phyloP scores from a whole-genome alignment of 2,888 invertebrate species.

The Adelognathus sp. region DNA sequence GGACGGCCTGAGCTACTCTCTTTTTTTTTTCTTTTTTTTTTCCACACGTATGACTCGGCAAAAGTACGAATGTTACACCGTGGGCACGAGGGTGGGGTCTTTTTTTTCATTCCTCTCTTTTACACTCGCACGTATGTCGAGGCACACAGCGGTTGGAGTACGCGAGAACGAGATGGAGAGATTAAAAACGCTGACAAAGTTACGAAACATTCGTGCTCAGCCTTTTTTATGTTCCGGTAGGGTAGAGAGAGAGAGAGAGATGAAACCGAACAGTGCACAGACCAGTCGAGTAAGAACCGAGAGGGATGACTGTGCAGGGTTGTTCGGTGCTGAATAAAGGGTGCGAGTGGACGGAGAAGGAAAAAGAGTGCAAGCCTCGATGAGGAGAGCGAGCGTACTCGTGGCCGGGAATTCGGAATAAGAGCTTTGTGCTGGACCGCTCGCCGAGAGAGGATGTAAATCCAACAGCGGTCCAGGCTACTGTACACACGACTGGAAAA shows the following conservation, averaged over 20 bases:
- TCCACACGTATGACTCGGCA: constrained; percentile 24
- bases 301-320: constrained; percentile 26
- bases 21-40: constrained; percentile 7
- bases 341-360: constrained; percentile 26
- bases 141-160: constrained; percentile 6
- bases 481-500: constrained; percentile 33
- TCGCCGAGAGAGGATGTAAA: constrained; percentile 52
- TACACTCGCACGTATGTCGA: constrained; percentile 32
- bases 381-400: constrained; percentile 21
- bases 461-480: constrained; percentile 35
- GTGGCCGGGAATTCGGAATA: constrained; percentile 58
- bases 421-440: constrained; percentile 54
- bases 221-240: constrained; percentile 66
- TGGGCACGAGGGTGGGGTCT: constrained; percentile 31
- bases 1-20: background rate
- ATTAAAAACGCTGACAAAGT: constrained; percentile 79
- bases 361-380: constrained; percentile 9
- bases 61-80: constrained; percentile 33
- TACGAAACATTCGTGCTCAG: constrained; percentile 75
- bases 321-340: constrained; percentile 48
- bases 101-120: too few species aligned
- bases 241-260: constrained; percentile 50
- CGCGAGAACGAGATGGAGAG: constrained; percentile 53
- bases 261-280: constrained; percentile 15
- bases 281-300: constrained; percentile 13